Percentiles rank a stretch among this genome's conserved stretches.
These are phyloP conservation scores for Drosophila meridiana DNA, from an alignment of 2,888 invertebrate genomes.

Conservation along the genomic window DNA sequence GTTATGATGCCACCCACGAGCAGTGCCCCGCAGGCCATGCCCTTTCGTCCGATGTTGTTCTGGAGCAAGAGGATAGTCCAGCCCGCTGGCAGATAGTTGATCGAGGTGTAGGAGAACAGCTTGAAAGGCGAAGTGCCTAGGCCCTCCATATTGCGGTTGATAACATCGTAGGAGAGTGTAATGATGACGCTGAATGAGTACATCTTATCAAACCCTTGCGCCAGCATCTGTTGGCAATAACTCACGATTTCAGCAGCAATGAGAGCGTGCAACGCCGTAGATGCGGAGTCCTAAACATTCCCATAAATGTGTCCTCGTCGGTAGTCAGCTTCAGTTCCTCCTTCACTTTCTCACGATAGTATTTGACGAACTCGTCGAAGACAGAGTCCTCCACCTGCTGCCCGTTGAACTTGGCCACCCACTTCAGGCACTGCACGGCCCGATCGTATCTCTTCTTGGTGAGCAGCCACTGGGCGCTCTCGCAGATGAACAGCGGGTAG, in stretches of 20 bases:
- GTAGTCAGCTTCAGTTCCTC: slow-evolving; percentile 51
- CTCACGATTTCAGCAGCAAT: slow-evolving; percentile 87
- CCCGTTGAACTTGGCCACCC: slow-evolving; percentile 86
- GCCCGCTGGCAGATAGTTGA: slow-evolving; percentile 86
- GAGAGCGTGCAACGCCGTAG: slow-evolving; percentile 86
- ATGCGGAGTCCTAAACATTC: slow-evolving; percentile 86
- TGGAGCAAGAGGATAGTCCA: slow-evolving; percentile 82
- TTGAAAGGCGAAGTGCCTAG: slow-evolving; percentile 86
- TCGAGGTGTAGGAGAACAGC: slow-evolving; percentile 86
- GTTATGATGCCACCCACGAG: slow-evolving; percentile 86
- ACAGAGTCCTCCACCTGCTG: slow-evolving; percentile 84
- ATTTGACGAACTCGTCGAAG: slow-evolving; percentile 84
- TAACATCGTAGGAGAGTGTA: slow-evolving; percentile 87
- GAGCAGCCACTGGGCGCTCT: slow-evolving; percentile 88
- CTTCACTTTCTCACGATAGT: slow-evolving; percentile 71
- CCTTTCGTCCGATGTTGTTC: slow-evolving; percentile 85
- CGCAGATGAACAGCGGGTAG: slow-evolving; percentile 86
- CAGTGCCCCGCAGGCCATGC: slow-evolving; percentile 86
- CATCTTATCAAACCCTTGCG: slow-evolving; percentile 57
- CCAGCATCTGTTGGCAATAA: slow-evolving; percentile 5
- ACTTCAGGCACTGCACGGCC: slow-evolving; percentile 86
- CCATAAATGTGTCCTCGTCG: slow-evolving; percentile 84
- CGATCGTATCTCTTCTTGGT: slow-evolving; percentile 86
- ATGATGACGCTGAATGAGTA: slow-evolving; percentile 86
- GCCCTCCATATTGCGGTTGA: slow-evolving; percentile 87